Percentiles rank a stretch among this genome's conserved stretches.
These are phyloP conservation scores for Spodoptera frugiperda DNA, from an alignment of 1,140 invertebrate species.

Conservation along the genomic window DNA sequence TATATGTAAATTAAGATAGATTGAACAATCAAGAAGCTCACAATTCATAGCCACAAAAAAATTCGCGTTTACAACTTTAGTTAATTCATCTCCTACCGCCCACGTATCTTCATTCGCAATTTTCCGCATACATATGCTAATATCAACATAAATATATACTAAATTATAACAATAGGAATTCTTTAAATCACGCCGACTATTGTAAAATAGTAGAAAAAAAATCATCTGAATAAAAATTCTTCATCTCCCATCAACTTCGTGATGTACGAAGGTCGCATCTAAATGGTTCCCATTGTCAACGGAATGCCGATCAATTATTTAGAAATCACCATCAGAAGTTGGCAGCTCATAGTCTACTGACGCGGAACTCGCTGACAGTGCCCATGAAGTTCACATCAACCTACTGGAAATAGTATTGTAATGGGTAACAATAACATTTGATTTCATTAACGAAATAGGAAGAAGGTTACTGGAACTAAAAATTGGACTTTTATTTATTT, in stretches of 20 bases:
- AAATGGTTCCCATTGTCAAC: background rate
- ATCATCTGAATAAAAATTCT: background rate
- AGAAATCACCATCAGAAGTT: background rate
- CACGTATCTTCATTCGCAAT: background rate
- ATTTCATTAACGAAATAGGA: too few relatives aligned
- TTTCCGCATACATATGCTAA: constrained; percentile 28
- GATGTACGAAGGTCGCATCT: background rate
- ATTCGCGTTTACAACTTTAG: constrained; percentile 1
- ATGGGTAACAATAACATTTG: too few relatives aligned
- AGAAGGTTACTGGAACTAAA: too few relatives aligned
- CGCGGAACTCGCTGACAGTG: background rate
- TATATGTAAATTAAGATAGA: background rate
- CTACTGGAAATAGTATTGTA: too few relatives aligned
- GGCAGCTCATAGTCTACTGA: background rate
- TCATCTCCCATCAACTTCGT: background rate
- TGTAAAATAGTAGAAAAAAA: background rate
- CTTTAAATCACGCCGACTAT: background rate
- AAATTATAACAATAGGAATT: constrained; percentile 27
- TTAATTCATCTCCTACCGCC: constrained; percentile 2
- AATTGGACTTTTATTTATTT: too few relatives aligned
- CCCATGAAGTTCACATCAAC: background rate
- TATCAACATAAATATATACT: background rate
- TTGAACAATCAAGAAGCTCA: background rate
- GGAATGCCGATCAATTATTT: constrained; percentile 1
- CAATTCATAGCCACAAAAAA: background rate